Evolutionary conservation across 2,888 invertebrate species (phyloP).

Genomic region (Horisme vitalbata): DNA sequence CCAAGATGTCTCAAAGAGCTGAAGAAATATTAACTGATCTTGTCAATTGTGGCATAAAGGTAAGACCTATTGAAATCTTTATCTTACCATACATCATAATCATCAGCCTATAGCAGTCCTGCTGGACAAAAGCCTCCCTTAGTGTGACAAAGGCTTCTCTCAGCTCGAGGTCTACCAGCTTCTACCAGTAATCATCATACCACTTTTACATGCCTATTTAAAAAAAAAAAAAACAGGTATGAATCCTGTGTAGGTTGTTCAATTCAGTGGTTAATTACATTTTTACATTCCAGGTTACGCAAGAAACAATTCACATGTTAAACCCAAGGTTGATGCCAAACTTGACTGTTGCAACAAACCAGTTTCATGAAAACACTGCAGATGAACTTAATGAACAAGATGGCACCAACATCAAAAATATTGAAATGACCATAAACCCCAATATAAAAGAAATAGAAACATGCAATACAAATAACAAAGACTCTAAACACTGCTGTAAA

Average conservation of each 20-base stretch:
- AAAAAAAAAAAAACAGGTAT: too few relatives aligned
- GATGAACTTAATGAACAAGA: neutral
- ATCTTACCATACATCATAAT: too few relatives aligned
- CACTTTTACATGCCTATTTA: too few relatives aligned
- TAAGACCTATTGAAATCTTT: too few relatives aligned
- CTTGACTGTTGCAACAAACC: neutral
- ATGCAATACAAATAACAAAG: neutral
- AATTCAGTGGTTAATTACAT: too few relatives aligned
- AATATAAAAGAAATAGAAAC: conserved; percentile 3
- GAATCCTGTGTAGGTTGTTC: too few relatives aligned
- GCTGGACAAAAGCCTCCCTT: too few relatives aligned
- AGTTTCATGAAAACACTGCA: conserved; percentile 2
- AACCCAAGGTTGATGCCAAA: neutral
- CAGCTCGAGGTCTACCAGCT: too few relatives aligned
- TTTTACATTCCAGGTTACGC: neutral
- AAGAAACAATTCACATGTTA: neutral
- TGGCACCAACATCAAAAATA: neutral
- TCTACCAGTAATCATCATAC: too few relatives aligned
- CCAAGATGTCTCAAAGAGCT: conserved; percentile 1
- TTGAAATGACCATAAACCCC: conserved; percentile 1
- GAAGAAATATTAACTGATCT: conserved; percentile 4
- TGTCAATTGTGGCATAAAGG: neutral
- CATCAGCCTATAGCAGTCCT: too few relatives aligned
- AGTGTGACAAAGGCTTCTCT: too few relatives aligned
- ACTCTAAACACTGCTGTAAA: neutral